Evolutionary conservation across 2,113 vertebrate genomes (phyloP), one percentile per base, ranked within the genome.

Genomic region (Cnemophilus loriae): DNA sequence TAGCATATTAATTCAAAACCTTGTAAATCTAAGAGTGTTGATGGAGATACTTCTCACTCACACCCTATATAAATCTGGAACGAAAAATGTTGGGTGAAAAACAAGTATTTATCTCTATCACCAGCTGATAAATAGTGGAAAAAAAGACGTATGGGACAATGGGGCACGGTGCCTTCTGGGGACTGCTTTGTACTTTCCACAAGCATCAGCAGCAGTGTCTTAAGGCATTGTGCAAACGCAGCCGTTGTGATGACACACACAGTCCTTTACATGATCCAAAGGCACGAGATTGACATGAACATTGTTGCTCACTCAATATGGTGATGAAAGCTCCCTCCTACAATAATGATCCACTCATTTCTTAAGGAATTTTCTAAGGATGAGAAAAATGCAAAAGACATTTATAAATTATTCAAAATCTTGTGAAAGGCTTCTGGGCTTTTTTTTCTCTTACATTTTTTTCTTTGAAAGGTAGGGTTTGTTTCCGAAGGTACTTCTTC

Each of bases 321-420:
- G 63, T 75, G 82, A 86, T 71, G 87, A 94, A 89, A 95, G 70
- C 67, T 79, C 50, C 56, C 1, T 0, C 78, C 93, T 74, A 90
- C 79, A 52, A 74, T 7, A 92, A 75, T 2, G 5, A 93, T 47
- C 47, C 32, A 59, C 55, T 37, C 55, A 80, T 90, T 91, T 83
- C 82, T 84, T 67, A 59, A 67, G 59, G 71, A 94, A 88, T 61
- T 69, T 82, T 83, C 53, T 65, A 85, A 77, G 55, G 78, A 83
- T 27, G 32, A 91, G 39, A 50, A 94, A 94, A 96, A 90, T 37
- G 26, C 39, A 52, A 74, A 87, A 55, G 46, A 41, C 20, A 32
- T 93, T 59, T 65, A 80, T 80, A 89, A 81, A 85, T 85, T 59
- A 90, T 73, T 85, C 30, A 80, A 79, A 90, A 83, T 74, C 53